phyloP scores from a whole-genome alignment of 2,888 invertebrate species.

The Nipponacmea schrenckii region DNA sequence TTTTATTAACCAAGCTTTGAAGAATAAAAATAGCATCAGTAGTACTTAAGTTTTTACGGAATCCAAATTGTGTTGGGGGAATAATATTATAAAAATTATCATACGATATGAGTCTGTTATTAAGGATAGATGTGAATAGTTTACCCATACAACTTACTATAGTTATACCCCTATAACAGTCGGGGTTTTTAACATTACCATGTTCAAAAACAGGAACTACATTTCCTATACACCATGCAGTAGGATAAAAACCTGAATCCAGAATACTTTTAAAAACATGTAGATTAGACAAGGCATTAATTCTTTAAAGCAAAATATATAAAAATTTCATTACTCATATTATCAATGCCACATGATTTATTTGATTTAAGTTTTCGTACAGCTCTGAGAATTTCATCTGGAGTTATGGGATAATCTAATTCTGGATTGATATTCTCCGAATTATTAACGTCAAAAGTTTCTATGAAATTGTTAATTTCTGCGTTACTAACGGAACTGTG shows the following conservation, averaged over 20 bases:
- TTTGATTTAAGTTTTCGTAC: not conserved
- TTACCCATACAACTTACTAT: constrained; percentile 5
- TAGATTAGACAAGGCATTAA: not conserved
- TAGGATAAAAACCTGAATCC: not conserved
- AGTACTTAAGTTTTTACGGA: not conserved
- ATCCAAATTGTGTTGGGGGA: not conserved
- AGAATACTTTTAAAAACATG: not conserved
- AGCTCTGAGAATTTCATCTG: not conserved
- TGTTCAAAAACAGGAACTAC: not conserved
- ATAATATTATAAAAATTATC: not conserved
- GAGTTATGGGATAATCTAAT: not conserved
- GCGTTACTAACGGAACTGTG: not conserved
- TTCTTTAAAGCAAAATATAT: not conserved
- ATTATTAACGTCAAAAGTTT: not conserved
- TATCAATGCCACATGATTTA: not conserved
- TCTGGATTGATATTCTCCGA: not conserved
- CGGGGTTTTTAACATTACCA: not conserved
- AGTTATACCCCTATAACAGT: not conserved
- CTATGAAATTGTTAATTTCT: not conserved
- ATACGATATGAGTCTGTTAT: not conserved
- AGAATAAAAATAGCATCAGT: constrained; percentile 5
- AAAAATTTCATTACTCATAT: not conserved
- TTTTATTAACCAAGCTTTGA: not conserved
- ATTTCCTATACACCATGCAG: constrained; percentile 3
- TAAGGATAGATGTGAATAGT: not conserved